Conservation (phyloP, 1,140 invertebrate genomes). For the Paracyclopina nana region DNA sequence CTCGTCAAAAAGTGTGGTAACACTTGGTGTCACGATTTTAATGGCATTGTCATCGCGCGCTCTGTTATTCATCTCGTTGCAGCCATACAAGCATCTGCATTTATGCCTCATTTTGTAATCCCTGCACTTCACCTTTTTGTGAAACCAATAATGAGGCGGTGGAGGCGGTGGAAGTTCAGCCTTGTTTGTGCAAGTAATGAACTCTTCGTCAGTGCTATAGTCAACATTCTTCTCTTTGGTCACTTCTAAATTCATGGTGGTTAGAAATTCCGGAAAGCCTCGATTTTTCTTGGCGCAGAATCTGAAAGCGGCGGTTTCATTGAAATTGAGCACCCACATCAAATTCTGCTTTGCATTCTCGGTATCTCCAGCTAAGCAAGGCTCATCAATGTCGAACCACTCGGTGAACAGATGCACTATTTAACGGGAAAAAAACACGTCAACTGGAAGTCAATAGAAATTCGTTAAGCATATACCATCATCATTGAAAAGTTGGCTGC, state of each 20-base stretch:
- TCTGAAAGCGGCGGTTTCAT: neutral
- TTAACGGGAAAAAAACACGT: neutral
- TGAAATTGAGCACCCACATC: neutral
- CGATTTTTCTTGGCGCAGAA: neutral
- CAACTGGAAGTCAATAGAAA: neutral
- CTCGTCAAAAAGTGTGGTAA: neutral
- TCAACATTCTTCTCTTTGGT: neutral
- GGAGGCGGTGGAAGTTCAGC: neutral
- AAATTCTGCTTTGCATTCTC: neutral
- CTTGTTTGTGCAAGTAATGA: neutral
- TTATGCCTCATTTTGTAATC: conserved; percentile 8
- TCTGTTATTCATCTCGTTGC: neutral
- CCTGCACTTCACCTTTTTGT: conserved; percentile 6
- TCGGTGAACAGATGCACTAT: neutral
- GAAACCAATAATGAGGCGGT: conserved; percentile 4
- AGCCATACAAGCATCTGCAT: neutral
- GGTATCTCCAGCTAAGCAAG: neutral
- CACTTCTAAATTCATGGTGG: neutral
- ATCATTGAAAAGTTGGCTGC: neutral
- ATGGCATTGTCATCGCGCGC: neutral
- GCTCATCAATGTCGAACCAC: conserved; percentile 1
- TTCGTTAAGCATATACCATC: neutral
- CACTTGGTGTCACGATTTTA: neutral
- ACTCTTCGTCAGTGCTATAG: neutral
- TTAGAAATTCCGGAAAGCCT: neutral